Conservation (phyloP, 2,113 vertebrate species). For the Elaphurus davidianus region DNA sequence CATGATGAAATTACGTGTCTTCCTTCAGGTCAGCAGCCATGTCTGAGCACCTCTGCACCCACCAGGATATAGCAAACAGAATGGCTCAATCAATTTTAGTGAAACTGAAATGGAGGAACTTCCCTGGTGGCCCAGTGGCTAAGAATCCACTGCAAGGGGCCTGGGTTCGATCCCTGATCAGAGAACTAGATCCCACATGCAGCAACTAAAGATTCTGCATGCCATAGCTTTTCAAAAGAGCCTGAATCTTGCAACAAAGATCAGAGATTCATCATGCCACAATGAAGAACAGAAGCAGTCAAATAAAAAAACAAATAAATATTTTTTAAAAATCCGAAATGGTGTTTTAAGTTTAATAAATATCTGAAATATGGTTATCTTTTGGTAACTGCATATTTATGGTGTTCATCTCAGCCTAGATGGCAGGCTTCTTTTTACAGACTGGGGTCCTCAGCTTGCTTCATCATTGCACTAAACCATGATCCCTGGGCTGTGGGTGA, state of each 20-base stretch:
- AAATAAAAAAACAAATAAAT: not conserved
- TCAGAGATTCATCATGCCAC: not conserved
- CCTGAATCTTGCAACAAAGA: not conserved
- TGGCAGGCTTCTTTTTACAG: not conserved
- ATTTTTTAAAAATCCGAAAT: not conserved
- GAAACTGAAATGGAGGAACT: not conserved
- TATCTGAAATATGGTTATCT: not conserved
- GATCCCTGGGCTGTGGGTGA: not conserved
- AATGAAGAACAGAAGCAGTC: not conserved
- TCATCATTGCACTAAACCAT: not conserved
- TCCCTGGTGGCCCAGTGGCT: not conserved
- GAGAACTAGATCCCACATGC: not conserved
- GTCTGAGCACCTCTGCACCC: not conserved
- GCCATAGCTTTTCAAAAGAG: not conserved
- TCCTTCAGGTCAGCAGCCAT: not conserved
- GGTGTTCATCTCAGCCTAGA: not conserved
- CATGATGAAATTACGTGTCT: not conserved
- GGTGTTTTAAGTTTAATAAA: not conserved
- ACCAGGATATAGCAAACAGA: not conserved
- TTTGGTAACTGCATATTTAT: not conserved
- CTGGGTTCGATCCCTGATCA: not conserved
- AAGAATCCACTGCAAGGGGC: not conserved
- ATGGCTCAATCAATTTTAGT: not conserved
- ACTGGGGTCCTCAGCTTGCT: not conserved
- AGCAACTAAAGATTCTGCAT: not conserved